Evolutionary conservation across 2,888 invertebrate genomes (phyloP).

Genomic region (Cheilosia vernalis): DNA sequence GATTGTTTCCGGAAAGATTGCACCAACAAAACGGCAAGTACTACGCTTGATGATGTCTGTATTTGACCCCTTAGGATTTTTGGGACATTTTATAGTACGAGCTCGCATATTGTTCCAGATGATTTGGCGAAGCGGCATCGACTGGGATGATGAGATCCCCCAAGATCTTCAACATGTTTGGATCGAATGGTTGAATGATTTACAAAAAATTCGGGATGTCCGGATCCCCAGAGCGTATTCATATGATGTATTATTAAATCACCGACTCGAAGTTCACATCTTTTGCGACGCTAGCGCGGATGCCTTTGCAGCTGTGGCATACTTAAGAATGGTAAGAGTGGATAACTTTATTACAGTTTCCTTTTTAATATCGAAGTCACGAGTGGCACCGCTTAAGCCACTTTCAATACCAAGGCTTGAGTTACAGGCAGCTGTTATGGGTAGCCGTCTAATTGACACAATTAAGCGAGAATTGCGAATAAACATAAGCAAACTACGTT

Average conservation of each 20-base stretch:
- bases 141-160: slow-evolving; percentile 32
- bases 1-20: not conserved
- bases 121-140: slow-evolving; percentile 1
- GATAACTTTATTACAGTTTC: slow-evolving; percentile 21
- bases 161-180: too few relatives aligned
- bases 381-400: slow-evolving; percentile 68
- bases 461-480: slow-evolving; percentile 13
- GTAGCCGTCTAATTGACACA: slow-evolving; percentile 31
- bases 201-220: not conserved
- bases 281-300: slow-evolving; percentile 70
- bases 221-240: not conserved
- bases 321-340: slow-evolving; percentile 43
- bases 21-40: slow-evolving; percentile 22
- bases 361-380: slow-evolving; percentile 65
- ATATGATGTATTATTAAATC: not conserved
- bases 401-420: slow-evolving; percentile 63
- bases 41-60: slow-evolving; percentile 2
- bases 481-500: not conserved
- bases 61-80: slow-evolving; percentile 7
- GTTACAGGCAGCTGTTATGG: slow-evolving; percentile 66
- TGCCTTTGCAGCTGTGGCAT: slow-evolving; percentile 66
- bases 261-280: slow-evolving; percentile 22
- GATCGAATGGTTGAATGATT: too few relatives aligned
- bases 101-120: slow-evolving; percentile 2
- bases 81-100: slow-evolving; percentile 52